These are phyloP conservation scores for Gephyroberyx darwinii DNA, from an alignment of 2,797 vertebrate species.

Conservation along the genomic window DNA sequence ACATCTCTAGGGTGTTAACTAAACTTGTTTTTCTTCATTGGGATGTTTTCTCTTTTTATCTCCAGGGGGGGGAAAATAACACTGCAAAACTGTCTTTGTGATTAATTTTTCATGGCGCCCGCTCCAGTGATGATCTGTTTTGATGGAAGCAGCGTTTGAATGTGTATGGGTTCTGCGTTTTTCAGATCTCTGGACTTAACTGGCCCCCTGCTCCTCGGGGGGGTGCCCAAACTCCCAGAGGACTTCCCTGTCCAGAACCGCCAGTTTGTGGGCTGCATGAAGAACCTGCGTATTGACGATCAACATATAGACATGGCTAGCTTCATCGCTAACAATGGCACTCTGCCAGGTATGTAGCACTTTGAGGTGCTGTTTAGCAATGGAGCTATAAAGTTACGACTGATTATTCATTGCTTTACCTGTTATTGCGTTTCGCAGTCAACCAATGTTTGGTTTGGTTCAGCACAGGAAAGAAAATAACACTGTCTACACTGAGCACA, in stretches of 20 bases:
- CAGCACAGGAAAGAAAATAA: constrained; percentile 33
- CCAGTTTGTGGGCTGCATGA: constrained; percentile 95
- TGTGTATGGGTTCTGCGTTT: constrained; percentile 23
- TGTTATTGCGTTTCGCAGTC: constrained; percentile 21
- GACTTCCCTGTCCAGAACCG: constrained; percentile 89
- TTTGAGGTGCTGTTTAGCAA: constrained; percentile 5
- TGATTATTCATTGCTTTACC: background rate
- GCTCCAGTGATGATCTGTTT: constrained; percentile 28
- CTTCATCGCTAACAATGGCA: constrained; percentile 96
- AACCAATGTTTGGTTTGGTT: constrained; percentile 12
- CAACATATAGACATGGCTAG: constrained; percentile 90
- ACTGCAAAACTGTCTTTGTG: constrained; percentile 38
- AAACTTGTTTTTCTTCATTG: constrained; percentile 35
- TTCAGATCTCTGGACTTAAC: constrained; percentile 93
- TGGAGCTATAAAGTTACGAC: background rate
- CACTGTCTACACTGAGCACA: constrained; percentile 57
- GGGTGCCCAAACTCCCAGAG: constrained; percentile 91
- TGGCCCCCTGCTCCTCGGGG: constrained; percentile 91
- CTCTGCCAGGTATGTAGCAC: constrained; percentile 83
- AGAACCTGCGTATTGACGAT: constrained; percentile 89
- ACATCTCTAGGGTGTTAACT: constrained; percentile 43
- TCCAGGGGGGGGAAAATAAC: constrained; percentile 31
- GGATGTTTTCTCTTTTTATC: constrained; percentile 46
- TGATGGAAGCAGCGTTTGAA: constrained; percentile 25
- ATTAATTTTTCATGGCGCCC: constrained; percentile 62